Evolutionary conservation across 2,888 invertebrate species (phyloP), one percentile per base, ranked within the genome.

Genomic region (Asteroscopus sphinx): DNA sequence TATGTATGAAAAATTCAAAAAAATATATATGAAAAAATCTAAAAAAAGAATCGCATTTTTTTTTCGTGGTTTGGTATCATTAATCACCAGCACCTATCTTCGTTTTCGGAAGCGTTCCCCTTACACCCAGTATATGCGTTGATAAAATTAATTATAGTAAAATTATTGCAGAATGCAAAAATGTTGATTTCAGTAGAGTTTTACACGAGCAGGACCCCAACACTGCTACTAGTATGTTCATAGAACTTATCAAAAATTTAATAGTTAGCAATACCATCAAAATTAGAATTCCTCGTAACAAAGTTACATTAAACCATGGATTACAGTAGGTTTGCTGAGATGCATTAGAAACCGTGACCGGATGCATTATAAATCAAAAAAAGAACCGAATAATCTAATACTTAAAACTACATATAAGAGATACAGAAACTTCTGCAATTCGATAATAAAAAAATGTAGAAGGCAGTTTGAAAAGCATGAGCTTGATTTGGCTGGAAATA

Each of bases 241-340:
- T 39, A 7, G 12, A 39, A 3, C 7, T 39, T 21, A 3, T 39
- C 2, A 17, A 40, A 26, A 40, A 40, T 15, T 15, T 35, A 40
- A 9, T 40, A 3, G 26, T 40, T 26, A n/a, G 26, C 11, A 40
- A 40, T 12, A 26, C 40, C 9, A 40, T 40, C 8, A 26, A 25
- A 13, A 13, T 26, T 7, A 40, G 15, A 13, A 40, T 40, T 9
- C 40, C 40, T 7, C 40, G 40, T 8, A 40, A 25, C 6, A 40
- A 40, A 13, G 26, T 9, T 9, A 40, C 40, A 25, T 11, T 40
- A 40, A 40, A 41, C 28, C 41, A 4, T 41, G 41, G 41, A 41
- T 41, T n/a, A 30, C 41, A 1, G 2, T 13, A 1, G 41, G 41
- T 7, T 41, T 41, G 28, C 11, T 41, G 8, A 40, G 40, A 26